A percentile compares a stretch with the other conserved stretches of the same genome.
phyloP scores from a whole-genome alignment of 2,797 vertebrate species.

The Lacerta viridis region DNA sequence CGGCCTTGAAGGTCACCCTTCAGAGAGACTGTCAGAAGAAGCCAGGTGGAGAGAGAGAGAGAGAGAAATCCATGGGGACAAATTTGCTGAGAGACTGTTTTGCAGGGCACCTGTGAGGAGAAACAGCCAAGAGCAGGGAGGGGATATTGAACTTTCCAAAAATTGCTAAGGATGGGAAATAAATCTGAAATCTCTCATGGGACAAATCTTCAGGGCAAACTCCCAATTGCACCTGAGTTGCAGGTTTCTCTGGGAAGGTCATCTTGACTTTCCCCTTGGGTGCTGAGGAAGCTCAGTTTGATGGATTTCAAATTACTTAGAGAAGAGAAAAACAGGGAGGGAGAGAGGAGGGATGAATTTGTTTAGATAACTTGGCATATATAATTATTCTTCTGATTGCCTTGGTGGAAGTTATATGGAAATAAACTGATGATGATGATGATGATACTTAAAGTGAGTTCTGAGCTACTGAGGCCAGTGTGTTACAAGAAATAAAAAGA shows the following conservation, averaged over 20 bases:
- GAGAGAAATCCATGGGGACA: not conserved
- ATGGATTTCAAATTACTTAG: constrained; percentile 22
- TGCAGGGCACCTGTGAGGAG: constrained; percentile 9
- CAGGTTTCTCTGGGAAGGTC: constrained; percentile 19
- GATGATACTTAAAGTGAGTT: not conserved
- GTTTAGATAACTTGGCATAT: not conserved
- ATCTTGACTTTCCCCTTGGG: constrained; percentile 26
- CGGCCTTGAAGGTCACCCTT: constrained; percentile 7
- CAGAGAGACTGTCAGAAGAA: not conserved
- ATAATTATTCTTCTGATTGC: too few relatives aligned
- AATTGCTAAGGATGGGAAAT: constrained; percentile 5
- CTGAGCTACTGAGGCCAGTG: not conserved
- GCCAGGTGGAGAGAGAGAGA: constrained; percentile 12
- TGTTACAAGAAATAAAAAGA: not conserved
- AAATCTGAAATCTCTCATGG: constrained; percentile 29
- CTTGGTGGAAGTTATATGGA: too few relatives aligned
- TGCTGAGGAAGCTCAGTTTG: not conserved
- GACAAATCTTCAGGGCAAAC: constrained; percentile 22
- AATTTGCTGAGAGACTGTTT: constrained; percentile 33
- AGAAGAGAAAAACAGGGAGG: not conserved
- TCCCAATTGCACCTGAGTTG: constrained; percentile 22
- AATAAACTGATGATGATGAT: not conserved
- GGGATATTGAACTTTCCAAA: constrained; percentile 23
- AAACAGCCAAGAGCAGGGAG: constrained; percentile 1
- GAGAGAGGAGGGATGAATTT: not conserved